These are phyloP conservation scores for Hipparchia sbordonii DNA, from an alignment of 2,888 invertebrate species.

Conservation along the genomic window DNA sequence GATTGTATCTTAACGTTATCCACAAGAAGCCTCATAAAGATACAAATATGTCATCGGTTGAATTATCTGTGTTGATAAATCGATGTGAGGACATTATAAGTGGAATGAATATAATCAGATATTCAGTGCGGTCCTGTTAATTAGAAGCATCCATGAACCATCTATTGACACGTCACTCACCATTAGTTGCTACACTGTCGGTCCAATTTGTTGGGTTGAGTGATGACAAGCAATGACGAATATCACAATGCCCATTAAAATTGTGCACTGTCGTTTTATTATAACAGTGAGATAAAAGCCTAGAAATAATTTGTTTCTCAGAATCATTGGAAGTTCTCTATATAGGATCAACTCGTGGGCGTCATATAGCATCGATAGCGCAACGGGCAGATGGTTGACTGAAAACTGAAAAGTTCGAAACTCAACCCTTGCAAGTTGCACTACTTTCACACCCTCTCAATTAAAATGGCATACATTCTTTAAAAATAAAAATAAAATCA, in stretches of 20 bases:
- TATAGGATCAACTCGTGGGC: not conserved
- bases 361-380: too few species aligned
- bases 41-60: not conserved
- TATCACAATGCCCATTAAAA: constrained; percentile 33
- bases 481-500: too few species aligned
- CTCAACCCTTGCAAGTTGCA: too few species aligned
- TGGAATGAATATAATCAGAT: constrained; percentile 37
- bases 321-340: not conserved
- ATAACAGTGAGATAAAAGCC: constrained; percentile 21
- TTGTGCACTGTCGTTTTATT: constrained; percentile 19
- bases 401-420: too few species aligned
- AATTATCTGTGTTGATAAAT: constrained; percentile 24
- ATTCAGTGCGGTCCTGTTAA: constrained; percentile 34
- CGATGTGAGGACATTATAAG: constrained; percentile 23
- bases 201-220: constrained; percentile 37
- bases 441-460: too few species aligned
- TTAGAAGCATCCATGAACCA: constrained; percentile 26
- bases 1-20: not conserved
- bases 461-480: too few species aligned
- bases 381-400: too few species aligned
- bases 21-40: not conserved
- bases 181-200: constrained; percentile 36
- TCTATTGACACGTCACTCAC: constrained; percentile 35
- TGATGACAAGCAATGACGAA: constrained; percentile 37
- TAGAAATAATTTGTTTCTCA: constrained; percentile 15